phyloP scores from a whole-genome alignment of 2,888 invertebrate species.

The Phlogophora meticulosa region DNA sequence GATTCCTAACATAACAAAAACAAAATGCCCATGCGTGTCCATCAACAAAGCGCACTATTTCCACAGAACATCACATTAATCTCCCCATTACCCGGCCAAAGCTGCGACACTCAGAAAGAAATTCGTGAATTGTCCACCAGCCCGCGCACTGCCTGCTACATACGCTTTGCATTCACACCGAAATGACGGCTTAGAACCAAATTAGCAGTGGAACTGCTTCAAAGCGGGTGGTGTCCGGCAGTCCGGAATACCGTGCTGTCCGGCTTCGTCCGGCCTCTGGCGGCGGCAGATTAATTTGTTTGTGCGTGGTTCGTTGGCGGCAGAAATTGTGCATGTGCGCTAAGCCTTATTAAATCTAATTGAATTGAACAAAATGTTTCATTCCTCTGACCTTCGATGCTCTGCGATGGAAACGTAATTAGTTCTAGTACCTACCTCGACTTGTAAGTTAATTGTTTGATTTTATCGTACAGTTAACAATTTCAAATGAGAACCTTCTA shows the following conservation, averaged over 20 bases:
- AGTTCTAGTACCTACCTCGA: background rate
- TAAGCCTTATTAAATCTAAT: slow-evolving; percentile 52
- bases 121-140: slow-evolving; percentile 7
- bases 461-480: slow-evolving; percentile 18
- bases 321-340: slow-evolving; percentile 35
- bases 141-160: background rate
- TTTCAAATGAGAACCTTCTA: background rate
- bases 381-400: background rate
- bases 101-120: background rate
- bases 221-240: slow-evolving; percentile 41
- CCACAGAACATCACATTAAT: slow-evolving; percentile 8
- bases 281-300: slow-evolving; percentile 49
- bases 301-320: slow-evolving; percentile 41
- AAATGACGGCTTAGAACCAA: slow-evolving; percentile 51
- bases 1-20: background rate
- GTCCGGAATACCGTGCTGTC: slow-evolving; percentile 28
- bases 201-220: slow-evolving; percentile 46
- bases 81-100: slow-evolving; percentile 13
- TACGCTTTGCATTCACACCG: slow-evolving; percentile 32
- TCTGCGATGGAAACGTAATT: slow-evolving; percentile 10
- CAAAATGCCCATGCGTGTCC: background rate
- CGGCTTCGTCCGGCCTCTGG: slow-evolving; percentile 26
- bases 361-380: slow-evolving; percentile 26
- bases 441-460: slow-evolving; percentile 11
- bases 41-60: background rate